Conservation (phyloP, 53 echinoderm and acorn worm genomes). For the Luidia sarsii region DNA sequence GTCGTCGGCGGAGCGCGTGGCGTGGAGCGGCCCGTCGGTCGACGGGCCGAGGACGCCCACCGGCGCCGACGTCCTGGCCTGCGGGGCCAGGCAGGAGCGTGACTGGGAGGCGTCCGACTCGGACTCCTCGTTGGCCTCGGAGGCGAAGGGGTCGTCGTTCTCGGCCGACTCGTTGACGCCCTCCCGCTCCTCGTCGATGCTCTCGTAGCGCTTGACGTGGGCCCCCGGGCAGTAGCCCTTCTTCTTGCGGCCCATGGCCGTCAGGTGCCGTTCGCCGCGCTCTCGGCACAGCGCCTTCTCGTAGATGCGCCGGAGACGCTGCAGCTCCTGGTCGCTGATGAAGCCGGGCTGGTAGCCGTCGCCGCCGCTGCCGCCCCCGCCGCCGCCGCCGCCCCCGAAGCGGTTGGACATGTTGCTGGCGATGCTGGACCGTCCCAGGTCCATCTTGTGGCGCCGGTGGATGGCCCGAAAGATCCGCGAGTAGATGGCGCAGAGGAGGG, state of each 20-base stretch:
- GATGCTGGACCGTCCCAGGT: slow-evolving; percentile 81
- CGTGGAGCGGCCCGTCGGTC: slow-evolving; percentile 35
- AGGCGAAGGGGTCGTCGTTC: slow-evolving; percentile 37
- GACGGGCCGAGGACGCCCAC: slow-evolving; percentile 40
- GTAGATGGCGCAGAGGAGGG: slow-evolving; percentile 89
- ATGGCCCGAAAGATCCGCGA: slow-evolving; percentile 90
- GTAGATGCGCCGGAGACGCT: slow-evolving; percentile 76
- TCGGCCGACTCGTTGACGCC: slow-evolving; percentile 39
- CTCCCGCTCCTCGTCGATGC: slow-evolving; percentile 88
- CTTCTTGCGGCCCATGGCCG: slow-evolving; percentile 65
- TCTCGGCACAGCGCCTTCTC: slow-evolving; percentile 79
- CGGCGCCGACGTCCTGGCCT: no score
- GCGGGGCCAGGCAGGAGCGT: no score
- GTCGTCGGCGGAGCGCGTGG: slow-evolving; percentile 33
- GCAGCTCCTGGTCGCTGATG: slow-evolving; percentile 78
- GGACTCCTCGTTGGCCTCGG: slow-evolving; percentile 32
- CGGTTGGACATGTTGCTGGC: slow-evolving; percentile 77
- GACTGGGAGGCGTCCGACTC: slow-evolving; percentile 18
- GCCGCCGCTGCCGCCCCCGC: slow-evolving; percentile 68
- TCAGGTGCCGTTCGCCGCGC: slow-evolving; percentile 68
- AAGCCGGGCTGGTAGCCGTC: slow-evolving; percentile 68
- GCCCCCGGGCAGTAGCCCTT: slow-evolving; percentile 64
- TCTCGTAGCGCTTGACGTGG: slow-evolving; percentile 78
- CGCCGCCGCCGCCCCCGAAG: slow-evolving; percentile 65
- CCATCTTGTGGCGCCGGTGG: slow-evolving; percentile 81